Base-by-base conservation (phyloP, 2,888 invertebrate species). In the Coenonympha glycerion region DNA sequence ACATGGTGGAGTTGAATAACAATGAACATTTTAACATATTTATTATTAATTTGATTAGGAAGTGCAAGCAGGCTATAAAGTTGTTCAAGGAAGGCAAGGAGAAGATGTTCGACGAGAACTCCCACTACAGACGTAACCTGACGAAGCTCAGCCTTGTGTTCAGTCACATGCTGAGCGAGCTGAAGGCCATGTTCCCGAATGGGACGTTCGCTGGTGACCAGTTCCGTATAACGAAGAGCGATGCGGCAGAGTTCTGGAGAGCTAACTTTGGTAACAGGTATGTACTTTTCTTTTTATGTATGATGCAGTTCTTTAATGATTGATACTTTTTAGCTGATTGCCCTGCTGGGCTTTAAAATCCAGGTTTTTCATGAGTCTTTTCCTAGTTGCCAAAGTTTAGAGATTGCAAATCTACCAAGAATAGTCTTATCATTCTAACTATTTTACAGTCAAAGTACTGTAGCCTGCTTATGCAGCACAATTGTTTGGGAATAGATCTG, bases 231-330 rank as follows among this genome's bases (percentile, higher is more conserved):
- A 99, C 99, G 21, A 99, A 99, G 88, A 94, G 97, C 64, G 99
- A 99, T 88, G 99, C 99, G 6, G 96, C 98, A 0, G 98, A 98
- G 60, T 99, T 99, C 84, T 99, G 99, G 99, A 95, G 92, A 73
- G 91, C 90, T 53, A 95, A 96, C 76, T 99, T 99, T 83, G 96
- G 96, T 66, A 97, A 97, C 90, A 97, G 96, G 98, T 97, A 82
- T 88, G 89, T 22, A 54, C 31, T 37, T 42, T 16, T n/a, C n/a
- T n/a, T n/a, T n/a, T n/a, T n/a, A n/a, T n/a, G n/a, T n/a, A n/a
- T n/a, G n/a, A n/a, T n/a, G n/a, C n/a, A n/a, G n/a, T n/a, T n/a
- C n/a, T n/a, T n/a, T n/a, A n/a, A n/a, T n/a, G n/a, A n/a, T n/a
- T n/a, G n/a, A n/a, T n/a, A n/a, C n/a, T n/a, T n/a, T n/a, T n/a